Evolutionary conservation across 2,888 invertebrate species (phyloP).

Genomic region (Tetropium fuscum): DNA sequence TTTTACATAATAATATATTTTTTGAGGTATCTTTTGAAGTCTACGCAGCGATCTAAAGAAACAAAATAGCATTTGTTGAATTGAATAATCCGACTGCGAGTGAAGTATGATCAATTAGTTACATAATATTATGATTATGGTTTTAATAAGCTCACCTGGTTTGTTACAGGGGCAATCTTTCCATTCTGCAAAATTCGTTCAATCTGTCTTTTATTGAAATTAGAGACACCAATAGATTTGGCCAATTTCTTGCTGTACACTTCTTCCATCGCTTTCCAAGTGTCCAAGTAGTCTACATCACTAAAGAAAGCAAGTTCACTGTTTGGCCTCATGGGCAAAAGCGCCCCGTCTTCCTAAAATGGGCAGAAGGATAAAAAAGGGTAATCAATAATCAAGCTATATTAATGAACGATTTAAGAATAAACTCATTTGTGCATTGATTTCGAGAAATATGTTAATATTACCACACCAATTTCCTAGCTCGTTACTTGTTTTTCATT

Average conservation of each 20-base stretch:
- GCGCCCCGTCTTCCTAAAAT: constrained; percentile 57
- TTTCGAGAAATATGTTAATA: no score
- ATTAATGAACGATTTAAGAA: no score
- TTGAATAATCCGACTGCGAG: no score
- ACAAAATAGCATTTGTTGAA: no score
- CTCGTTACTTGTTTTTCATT: no score
- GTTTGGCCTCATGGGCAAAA: constrained; percentile 43
- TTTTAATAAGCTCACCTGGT: constrained; percentile 43
- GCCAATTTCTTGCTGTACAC: constrained; percentile 77
- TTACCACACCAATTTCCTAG: no score
- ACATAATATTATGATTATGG: no score
- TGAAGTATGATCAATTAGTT: no score
- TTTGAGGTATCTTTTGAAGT: no score
- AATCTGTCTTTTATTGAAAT: constrained; percentile 85
- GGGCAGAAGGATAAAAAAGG: background rate
- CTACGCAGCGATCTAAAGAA: no score
- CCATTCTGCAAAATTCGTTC: constrained; percentile 75
- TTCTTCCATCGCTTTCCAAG: constrained; percentile 84
- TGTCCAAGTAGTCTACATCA: constrained; percentile 79
- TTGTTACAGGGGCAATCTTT: constrained; percentile 72
- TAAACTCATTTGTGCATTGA: no score
- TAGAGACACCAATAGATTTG: constrained; percentile 86
- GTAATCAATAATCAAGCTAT: background rate
- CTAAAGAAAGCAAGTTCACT: constrained; percentile 60
- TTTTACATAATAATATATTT: no score